These are phyloP conservation scores for Phaethornis superciliosus DNA, from an alignment of 2,113 vertebrate genomes.

Conservation along the genomic window DNA sequence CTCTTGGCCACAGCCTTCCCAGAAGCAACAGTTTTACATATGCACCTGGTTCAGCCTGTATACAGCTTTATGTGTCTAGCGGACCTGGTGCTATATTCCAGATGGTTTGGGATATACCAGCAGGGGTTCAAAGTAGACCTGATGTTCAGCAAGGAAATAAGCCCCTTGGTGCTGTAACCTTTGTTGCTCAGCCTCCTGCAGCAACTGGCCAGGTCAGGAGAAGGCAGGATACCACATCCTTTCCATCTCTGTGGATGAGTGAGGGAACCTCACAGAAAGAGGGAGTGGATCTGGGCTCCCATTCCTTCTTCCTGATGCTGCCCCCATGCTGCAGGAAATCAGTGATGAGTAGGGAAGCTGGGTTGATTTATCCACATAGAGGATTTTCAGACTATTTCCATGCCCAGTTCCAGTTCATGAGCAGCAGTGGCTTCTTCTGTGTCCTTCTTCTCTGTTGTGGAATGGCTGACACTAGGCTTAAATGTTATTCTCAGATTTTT, in stretches of 20 bases:
- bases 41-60: neutral
- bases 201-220: neutral
- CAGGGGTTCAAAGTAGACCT: neutral
- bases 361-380: neutral
- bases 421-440: neutral
- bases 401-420: neutral
- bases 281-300: neutral
- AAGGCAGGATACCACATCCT: neutral
- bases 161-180: neutral
- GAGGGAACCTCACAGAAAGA: neutral
- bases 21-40: neutral
- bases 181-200: neutral
- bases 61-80: neutral
- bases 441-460: neutral
- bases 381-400: neutral
- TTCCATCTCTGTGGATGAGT: accelerated
- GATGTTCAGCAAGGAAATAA: neutral
- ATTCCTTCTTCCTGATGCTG: neutral
- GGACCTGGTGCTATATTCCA: neutral
- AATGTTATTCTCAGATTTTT: neutral
- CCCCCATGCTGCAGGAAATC: neutral
- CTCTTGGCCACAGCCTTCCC: neutral
- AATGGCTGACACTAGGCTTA: neutral
- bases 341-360: neutral
- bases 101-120: neutral